Evolutionary conservation across 2,113 vertebrate species (phyloP).

Genomic region (Cisticola juncidis): DNA sequence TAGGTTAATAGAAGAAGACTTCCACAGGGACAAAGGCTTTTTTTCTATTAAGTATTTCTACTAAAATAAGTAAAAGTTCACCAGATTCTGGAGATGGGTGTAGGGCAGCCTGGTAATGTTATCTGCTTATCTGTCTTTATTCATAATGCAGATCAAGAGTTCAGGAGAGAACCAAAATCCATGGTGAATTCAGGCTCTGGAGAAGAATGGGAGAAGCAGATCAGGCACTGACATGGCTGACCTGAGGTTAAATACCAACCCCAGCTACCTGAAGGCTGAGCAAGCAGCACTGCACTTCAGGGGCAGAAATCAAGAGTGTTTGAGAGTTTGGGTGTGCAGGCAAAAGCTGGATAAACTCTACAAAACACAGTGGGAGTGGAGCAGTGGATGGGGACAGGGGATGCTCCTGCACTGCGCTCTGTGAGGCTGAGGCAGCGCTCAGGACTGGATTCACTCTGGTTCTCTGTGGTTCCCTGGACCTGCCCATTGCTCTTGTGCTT

Average conservation of each 20-base stretch:
- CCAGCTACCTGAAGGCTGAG: neutral
- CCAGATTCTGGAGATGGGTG: neutral
- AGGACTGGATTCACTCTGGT: neutral
- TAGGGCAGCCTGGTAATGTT: neutral
- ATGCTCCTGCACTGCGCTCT: fast-evolving
- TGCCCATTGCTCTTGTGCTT: neutral
- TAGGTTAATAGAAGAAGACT: neutral
- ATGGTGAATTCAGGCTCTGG: neutral
- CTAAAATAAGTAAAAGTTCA: neutral
- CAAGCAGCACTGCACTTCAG: neutral
- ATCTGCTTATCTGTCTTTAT: slow-evolving; percentile 11
- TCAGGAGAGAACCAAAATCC: neutral
- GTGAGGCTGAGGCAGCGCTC: neutral
- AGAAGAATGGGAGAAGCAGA: neutral
- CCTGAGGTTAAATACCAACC: neutral
- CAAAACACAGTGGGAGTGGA: neutral
- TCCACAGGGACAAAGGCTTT: neutral
- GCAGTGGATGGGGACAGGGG: fast-evolving
- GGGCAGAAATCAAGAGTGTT: neutral
- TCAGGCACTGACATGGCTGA: neutral
- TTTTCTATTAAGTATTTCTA: slow-evolving; percentile 12
- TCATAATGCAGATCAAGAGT: neutral
- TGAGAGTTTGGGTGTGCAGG: neutral
- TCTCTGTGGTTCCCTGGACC: neutral
- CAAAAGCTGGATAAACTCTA: neutral